Base-by-base conservation (phyloP, 2,888 invertebrate genomes). In the Scrobipalpa costella region DNA sequence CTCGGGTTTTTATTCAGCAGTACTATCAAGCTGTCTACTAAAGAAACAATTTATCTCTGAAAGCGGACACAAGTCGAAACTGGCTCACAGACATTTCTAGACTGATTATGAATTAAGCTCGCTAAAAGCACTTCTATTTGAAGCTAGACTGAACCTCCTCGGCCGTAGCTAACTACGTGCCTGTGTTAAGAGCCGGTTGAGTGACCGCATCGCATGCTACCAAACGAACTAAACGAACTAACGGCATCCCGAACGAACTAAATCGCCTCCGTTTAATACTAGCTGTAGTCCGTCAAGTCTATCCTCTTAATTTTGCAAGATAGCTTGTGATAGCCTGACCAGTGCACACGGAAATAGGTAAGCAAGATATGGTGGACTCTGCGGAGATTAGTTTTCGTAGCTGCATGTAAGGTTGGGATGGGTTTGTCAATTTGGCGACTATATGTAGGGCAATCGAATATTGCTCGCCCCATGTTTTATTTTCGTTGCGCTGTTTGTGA, bases 191-290 rank as follows among this genome's bases (percentile, higher is more conserved):
- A 81, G 81, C 73, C 83, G 83, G 90, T 89, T 90, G 88, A 90
- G 77, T 89, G 90, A 89, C 89, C 89, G 88, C 84, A 79, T 77
- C 79, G 83, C 79, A 79, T 82, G 81, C 83, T 80, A 83, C 83
- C 77, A 80, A 83, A 82, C n/a, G n/a, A n/a, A n/a, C n/a, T n/a
- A n/a, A n/a, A n/a, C n/a, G n/a, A n/a, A n/a, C n/a, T n/a, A n/a
- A n/a, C 84, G 80, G 79, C 77, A 82, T 81, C 79, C 81, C 79
- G 76, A 72, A 74, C 78, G 69, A 79, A 78, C 76, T 74, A 73
- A 84, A 81, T 80, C 73, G 80, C 75, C 73, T 68, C 71, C 72
- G 73, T 80, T 77, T 79, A 75, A 76, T 69, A 74, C 70, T 66
- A 7, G 69, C 70, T 70, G 68, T 74, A 68, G 72, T 70, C 71